Evolutionary conservation across 2,113 vertebrate species (phyloP).

Genomic region (Spea bombifrons): DNA sequence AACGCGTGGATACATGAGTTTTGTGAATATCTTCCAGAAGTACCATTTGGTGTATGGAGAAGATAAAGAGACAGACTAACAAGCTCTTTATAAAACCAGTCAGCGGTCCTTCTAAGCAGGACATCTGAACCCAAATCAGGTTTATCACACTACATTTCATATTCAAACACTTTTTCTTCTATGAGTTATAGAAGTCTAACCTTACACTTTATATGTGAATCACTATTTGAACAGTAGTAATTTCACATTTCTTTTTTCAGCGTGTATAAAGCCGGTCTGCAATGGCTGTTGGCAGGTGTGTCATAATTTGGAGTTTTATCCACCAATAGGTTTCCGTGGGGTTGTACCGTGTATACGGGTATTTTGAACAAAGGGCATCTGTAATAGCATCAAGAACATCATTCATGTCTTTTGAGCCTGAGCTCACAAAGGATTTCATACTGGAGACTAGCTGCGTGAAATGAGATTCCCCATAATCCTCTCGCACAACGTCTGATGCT

Average conservation of each 20-base stretch:
- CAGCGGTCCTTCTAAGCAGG: too few species aligned
- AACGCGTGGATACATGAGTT: too few species aligned
- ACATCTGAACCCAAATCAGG: too few species aligned
- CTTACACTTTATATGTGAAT: too few species aligned
- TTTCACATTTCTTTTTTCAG: not conserved
- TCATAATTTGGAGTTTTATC: conserved; percentile 74
- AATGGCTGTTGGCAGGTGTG: conserved; percentile 73
- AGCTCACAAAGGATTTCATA: conserved; percentile 71
- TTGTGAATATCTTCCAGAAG: too few species aligned
- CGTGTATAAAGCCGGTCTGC: conserved; percentile 73
- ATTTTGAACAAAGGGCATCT: conserved; percentile 66
- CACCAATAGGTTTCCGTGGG: conserved; percentile 78
- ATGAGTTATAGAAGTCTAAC: too few species aligned
- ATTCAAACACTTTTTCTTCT: too few species aligned
- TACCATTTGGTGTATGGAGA: too few species aligned
- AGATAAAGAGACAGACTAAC: too few species aligned
- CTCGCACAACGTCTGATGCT: conserved; percentile 58
- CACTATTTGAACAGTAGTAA: too few species aligned
- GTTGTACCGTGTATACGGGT: conserved; percentile 72
- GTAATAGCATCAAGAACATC: conserved; percentile 70
- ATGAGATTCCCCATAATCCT: conserved; percentile 73
- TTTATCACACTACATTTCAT: too few species aligned
- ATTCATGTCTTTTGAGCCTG: conserved; percentile 65
- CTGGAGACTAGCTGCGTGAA: conserved; percentile 65
- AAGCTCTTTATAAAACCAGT: too few species aligned